Evolutionary conservation across 2,113 vertebrate species (phyloP).

Genomic region (Platysteira castanea): DNA sequence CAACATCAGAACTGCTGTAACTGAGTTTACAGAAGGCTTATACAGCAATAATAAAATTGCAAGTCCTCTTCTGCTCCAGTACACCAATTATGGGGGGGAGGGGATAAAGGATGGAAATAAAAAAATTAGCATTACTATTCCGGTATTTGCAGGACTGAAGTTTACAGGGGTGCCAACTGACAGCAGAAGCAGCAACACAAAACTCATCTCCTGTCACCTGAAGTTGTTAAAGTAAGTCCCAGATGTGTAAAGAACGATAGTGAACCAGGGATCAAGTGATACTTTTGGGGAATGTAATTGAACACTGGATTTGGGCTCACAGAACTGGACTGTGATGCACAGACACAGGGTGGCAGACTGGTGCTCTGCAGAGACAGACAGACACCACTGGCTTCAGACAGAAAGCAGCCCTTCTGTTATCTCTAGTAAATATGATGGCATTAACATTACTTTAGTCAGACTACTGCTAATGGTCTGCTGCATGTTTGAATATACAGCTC

Average conservation of each 20-base stretch:
- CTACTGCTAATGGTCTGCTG: background rate
- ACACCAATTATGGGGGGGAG: background rate
- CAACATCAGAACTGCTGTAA: constrained; percentile 1
- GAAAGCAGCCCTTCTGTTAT: background rate
- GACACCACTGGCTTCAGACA: background rate
- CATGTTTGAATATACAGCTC: background rate
- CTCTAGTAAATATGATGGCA: background rate
- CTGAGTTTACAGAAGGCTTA: constrained; percentile 21
- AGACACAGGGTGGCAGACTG: background rate
- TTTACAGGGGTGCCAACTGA: background rate
- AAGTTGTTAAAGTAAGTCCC: background rate
- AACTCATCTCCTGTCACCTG: background rate
- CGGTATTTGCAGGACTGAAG: background rate
- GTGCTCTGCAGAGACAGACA: background rate
- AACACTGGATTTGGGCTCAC: background rate
- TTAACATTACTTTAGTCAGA: background rate
- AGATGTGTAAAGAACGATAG: background rate
- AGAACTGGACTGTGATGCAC: background rate
- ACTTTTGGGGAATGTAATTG: background rate
- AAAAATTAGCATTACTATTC: background rate
- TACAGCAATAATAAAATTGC: constrained; percentile 16
- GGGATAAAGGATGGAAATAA: background rate
- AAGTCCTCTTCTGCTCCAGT: background rate
- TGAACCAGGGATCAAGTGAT: background rate
- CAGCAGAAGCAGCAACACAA: background rate